phyloP scores from a whole-genome alignment of 2,888 invertebrate genomes.

The Atethmia centrago region DNA sequence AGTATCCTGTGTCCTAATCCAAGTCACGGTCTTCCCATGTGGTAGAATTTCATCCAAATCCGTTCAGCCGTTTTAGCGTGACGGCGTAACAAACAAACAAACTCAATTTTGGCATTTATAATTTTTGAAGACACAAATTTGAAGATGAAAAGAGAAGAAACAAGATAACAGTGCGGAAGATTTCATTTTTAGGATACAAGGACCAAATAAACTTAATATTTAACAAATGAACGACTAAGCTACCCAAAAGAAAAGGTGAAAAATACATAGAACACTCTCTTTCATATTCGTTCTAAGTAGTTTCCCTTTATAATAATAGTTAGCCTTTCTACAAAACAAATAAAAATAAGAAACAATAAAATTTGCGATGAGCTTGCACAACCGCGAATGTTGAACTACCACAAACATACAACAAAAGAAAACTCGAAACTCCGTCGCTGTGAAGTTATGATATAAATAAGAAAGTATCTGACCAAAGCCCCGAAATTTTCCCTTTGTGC shows the following conservation, averaged over 20 bases:
- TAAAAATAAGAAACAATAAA: conserved; percentile 33
- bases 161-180: too few species aligned
- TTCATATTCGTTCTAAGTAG: too few species aligned
- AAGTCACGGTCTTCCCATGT: too few species aligned
- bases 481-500: conserved; percentile 69
- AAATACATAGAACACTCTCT: background rate
- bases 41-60: too few species aligned
- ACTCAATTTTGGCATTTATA: too few species aligned
- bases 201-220: conserved; percentile 1
- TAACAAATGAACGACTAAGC: background rate
- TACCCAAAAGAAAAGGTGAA: background rate
- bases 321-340: conserved; percentile 24
- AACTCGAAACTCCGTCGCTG: conserved; percentile 49
- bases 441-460: conserved; percentile 63
- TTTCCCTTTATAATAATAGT: too few species aligned
- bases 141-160: background rate
- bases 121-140: too few species aligned
- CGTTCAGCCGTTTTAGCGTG: too few species aligned
- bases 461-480: conserved; percentile 63
- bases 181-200: background rate
- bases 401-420: conserved; percentile 57
- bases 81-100: too few species aligned
- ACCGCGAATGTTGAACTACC: conserved; percentile 44
- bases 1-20: too few species aligned
- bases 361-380: conserved; percentile 48